Percentiles rank a stretch among this genome's conserved stretches.
phyloP scores from a whole-genome alignment of 2,888 invertebrate species.

The Syrphus vitripennis region DNA sequence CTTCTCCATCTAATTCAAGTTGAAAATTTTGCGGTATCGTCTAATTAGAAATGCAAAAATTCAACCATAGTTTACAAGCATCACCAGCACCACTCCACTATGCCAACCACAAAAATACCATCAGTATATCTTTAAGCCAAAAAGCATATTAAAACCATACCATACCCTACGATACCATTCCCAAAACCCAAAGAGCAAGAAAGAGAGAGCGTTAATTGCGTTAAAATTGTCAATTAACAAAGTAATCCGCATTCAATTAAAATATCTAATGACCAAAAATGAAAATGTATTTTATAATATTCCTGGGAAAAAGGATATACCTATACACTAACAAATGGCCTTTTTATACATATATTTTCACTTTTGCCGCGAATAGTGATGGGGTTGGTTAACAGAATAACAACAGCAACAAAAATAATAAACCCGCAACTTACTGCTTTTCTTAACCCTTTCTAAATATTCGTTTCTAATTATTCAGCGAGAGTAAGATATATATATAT shows the following conservation, averaged over 20 bases:
- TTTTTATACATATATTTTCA: conserved; percentile 18
- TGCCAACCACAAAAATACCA: neutral
- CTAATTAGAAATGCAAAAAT: conserved; percentile 60
- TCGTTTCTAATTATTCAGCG: conserved; percentile 48
- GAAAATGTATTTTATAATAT: conserved; percentile 15
- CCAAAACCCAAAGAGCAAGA: neutral
- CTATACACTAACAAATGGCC: neutral
- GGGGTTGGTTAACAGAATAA: neutral
- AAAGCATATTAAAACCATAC: neutral
- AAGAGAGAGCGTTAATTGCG: conserved; percentile 45
- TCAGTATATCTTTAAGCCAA: neutral
- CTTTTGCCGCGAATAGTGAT: conserved; percentile 8
- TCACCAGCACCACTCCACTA: neutral
- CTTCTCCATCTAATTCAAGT: neutral
- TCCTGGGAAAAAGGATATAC: conserved; percentile 10
- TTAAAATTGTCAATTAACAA: conserved; percentile 70
- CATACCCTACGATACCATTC: too few relatives aligned
- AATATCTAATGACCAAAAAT: conserved; percentile 61
- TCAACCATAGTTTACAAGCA: neutral
- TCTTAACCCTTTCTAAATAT: conserved; percentile 37
- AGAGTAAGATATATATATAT: conserved; percentile 44
- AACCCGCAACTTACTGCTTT: neutral
- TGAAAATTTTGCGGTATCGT: conserved; percentile 27
- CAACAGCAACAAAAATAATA: neutral
- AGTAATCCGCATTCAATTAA: conserved; percentile 70